Base-by-base conservation (phyloP, 2,888 invertebrate genomes). In the Trachelus stipa region DNA sequence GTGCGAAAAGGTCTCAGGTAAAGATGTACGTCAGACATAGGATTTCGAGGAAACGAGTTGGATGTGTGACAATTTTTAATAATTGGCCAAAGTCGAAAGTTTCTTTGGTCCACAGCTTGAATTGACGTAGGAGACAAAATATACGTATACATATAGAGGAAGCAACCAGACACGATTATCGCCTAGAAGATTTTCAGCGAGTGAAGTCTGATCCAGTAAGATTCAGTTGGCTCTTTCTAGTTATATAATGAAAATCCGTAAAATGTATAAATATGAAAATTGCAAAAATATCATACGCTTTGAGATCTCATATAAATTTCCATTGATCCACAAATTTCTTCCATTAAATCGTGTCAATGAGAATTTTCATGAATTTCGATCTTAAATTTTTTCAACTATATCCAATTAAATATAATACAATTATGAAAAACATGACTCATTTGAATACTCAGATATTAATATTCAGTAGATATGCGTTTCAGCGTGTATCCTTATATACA, bases 41-140 rank as follows among this genome's bases (percentile, higher is more conserved):
- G 23, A 37, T 23, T 56, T 23, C 23, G 4, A 40, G 40, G 40
- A 23, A 31, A 33, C 69, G 56, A 37, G 37, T 23, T 56, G 68
- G 35, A 78, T 75, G 73, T 68, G 76, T 74, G 79, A 74, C 76
- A 76, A 76, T 71, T 79, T 71, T 68, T 76, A 73, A 74, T 79
- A 76, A 68, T 75, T 76, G 76, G 71, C 23, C 33, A 76, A 76
- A 79, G 74, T 69, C 73, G 71, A 69, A 69, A 33, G 34, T 69
- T 34, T 15, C 37, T n/a, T 74, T 69, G 9, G 37, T 23, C 37
- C 30, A 37, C 31, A 11, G 35, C 40, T 73, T 56, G 69, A n/a
- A 37, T 35, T 33, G 9, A 56, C 73, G 34, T 71, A 69, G 15
- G 74, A 74, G 0, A 35, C 15, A 23, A 56, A 9, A 56, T 56